A percentile compares a stretch with the other conserved stretches of the same genome.
Evolutionary conservation across 2,113 vertebrate species (phyloP).

Genomic region (Percina caprodes): DNA sequence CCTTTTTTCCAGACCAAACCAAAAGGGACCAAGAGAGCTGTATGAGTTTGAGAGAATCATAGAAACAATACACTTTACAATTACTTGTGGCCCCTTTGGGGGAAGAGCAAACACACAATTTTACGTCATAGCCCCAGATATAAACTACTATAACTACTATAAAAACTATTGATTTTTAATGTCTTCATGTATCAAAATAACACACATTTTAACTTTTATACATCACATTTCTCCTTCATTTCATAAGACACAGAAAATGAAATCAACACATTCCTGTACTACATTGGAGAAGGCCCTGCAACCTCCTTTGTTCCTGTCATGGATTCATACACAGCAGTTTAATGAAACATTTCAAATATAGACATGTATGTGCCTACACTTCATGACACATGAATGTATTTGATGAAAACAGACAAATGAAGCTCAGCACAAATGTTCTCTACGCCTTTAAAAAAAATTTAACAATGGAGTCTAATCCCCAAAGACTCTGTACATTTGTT

Average conservation of each 20-base stretch:
- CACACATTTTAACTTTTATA: background rate
- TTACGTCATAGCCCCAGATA: background rate
- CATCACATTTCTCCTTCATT: background rate
- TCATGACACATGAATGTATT: too few species aligned
- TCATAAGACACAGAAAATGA: background rate
- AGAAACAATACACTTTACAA: background rate
- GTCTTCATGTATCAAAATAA: background rate
- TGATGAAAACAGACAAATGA: too few species aligned
- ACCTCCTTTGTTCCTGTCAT: background rate
- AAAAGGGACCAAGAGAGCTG: background rate
- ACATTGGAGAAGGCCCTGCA: background rate
- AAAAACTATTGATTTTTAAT: background rate
- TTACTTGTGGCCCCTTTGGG: background rate
- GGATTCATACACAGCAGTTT: background rate
- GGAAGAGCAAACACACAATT: background rate
- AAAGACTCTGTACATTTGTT: too few species aligned
- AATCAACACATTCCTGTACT: background rate
- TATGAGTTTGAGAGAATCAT: background rate
- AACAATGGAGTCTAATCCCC: too few species aligned
- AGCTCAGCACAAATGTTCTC: too few species aligned
- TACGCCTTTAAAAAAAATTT: too few species aligned
- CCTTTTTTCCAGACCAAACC: background rate
- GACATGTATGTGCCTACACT: background rate
- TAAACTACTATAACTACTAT: too few species aligned
- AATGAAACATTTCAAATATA: background rate